Base-by-base conservation (phyloP, 1,140 invertebrate genomes). In the Cherax quadricarinatus region DNA sequence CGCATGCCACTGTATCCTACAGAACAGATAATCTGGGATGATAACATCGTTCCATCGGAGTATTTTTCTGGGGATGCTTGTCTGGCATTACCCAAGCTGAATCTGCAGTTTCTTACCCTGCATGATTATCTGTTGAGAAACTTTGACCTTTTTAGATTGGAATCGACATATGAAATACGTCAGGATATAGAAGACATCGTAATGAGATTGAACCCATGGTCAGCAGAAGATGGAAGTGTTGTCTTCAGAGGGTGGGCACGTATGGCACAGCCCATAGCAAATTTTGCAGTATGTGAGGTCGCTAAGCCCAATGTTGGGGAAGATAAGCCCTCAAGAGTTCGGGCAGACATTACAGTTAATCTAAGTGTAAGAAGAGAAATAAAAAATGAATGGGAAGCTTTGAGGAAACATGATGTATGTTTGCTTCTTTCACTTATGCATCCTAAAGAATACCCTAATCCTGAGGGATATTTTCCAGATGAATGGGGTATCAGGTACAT, bases 1-100 rank as follows among this genome's bases (percentile, higher is more conserved):
- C 97, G 98, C 94, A 99, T 99, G 98, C 99, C 99, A 0, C 96
- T 99, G 0, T 99, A 99, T 95, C 99, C 99, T 1, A 99, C 98
- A 0, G 99, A 99, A 95, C 97, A 98, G 83, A 97, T 99, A 14
- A 99, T 99, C 94, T 99, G 99, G 99, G 98, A 99, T 95, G 99
- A 99, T 95, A 99, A 99, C 94, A 97, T 99, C 60, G 99, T 99
- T 0, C 99, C 99, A 0, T 98, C 98, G 0, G 99, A 99, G 94
- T 99, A 99, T 95, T 99, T 98, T 95, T 98, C 98, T 85, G 98
- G 98, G 1, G 98, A 99, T 95, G 98, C 97, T 53, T 98, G 98
- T 94, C 95, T 99, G 12, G 99, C 99, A 0, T 95, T 99, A 91
- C 99, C 99, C 1, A 99, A 99, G 95, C 95, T 99, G 0, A 99